phyloP scores from a whole-genome alignment of 2,888 invertebrate genomes.

The Dermolepida albohirtum region DNA sequence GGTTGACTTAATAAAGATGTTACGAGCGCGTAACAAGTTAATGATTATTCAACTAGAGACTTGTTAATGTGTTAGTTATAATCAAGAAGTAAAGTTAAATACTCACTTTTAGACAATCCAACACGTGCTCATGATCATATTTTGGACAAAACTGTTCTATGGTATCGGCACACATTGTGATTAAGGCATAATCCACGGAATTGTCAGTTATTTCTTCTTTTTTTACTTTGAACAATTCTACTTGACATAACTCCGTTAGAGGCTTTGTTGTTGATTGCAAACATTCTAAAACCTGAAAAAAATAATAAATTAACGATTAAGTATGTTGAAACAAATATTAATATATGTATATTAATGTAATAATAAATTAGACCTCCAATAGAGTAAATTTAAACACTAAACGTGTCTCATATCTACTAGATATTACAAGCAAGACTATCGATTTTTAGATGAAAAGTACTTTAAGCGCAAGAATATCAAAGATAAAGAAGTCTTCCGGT shows the following conservation, averaged over 20 bases:
- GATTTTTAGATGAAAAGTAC: no score
- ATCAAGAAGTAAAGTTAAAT: background rate
- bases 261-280: slow-evolving; percentile 73
- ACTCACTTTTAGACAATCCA: slow-evolving; percentile 82
- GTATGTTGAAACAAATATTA: background rate
- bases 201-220: slow-evolving; percentile 89
- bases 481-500: no score
- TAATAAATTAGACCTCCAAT: no score
- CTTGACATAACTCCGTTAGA: slow-evolving; percentile 78
- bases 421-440: no score
- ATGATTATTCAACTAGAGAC: no score
- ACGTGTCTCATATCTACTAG: no score
- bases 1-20: no score
- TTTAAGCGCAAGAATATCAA: no score
- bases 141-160: slow-evolving; percentile 86
- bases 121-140: slow-evolving; percentile 74
- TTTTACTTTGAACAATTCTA: slow-evolving; percentile 85
- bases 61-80: no score
- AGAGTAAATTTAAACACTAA: no score
- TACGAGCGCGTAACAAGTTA: no score
- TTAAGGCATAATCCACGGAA: slow-evolving; percentile 86
- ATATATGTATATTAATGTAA: background rate
- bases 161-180: slow-evolving; percentile 87
- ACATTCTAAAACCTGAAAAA: slow-evolving; percentile 80
- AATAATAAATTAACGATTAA: background rate